A percentile compares a stretch with the other conserved stretches of the same genome.
Conservation (phyloP, 2,113 vertebrate genomes). For the Mesembrinibis cayennensis region DNA sequence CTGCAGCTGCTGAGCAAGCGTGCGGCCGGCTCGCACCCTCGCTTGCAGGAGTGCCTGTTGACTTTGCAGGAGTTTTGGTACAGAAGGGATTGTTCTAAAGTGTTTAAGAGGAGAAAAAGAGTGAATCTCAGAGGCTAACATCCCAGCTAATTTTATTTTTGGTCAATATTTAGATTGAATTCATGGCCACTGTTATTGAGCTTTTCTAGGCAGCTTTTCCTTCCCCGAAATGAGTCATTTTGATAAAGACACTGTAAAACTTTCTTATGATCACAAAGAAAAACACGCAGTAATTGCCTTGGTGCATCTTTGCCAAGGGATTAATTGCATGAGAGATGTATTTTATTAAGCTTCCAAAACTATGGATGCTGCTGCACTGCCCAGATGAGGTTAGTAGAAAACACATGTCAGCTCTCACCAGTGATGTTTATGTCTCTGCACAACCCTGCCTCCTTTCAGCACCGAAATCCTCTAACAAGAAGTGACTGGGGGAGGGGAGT, state of each 20-base stretch:
- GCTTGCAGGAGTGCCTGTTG: not conserved
- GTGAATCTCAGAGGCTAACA: not conserved
- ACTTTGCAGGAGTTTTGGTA: not conserved
- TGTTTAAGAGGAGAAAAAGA: constrained; percentile 38
- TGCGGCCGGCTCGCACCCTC: not conserved
- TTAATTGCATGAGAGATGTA: constrained; percentile 46
- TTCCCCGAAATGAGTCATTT: not conserved
- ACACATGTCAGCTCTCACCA: constrained; percentile 63
- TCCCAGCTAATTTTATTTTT: constrained; percentile 12
- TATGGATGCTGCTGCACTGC: constrained; percentile 5
- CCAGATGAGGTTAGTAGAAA: constrained; percentile 58
- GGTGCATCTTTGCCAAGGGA: constrained; percentile 43
- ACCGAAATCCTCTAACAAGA: constrained; percentile 44
- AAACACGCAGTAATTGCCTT: constrained; percentile 38
- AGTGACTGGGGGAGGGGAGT: constrained; percentile 20
- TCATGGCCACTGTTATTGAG: not conserved
- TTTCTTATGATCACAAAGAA: constrained; percentile 34
- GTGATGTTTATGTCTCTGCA: constrained; percentile 61
- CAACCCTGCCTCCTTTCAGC: constrained; percentile 67
- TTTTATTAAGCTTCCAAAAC: constrained; percentile 52
- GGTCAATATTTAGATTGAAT: constrained; percentile 34
- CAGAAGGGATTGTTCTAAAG: not conserved
- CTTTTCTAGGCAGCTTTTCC: not conserved
- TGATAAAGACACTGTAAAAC: constrained; percentile 30
- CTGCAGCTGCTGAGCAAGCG: constrained; percentile 61